Percentiles rank a stretch among this genome's conserved stretches.
Evolutionary conservation across 2,113 vertebrate species (phyloP).

Genomic region (Tylochromis polylepis): DNA sequence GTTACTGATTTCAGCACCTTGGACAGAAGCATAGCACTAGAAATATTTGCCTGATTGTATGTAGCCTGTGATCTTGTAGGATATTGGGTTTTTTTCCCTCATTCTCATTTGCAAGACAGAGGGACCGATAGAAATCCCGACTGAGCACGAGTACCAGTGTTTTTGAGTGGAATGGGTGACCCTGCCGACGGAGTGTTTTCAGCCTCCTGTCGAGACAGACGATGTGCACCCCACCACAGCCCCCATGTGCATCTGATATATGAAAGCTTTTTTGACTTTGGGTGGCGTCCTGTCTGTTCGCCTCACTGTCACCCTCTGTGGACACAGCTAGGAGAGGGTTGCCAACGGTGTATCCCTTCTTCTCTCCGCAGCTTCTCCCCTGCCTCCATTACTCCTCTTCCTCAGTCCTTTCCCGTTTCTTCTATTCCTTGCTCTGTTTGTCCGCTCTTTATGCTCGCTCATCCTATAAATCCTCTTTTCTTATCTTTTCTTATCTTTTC

Average conservation of each 20-base stretch:
- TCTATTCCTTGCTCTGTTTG: background rate
- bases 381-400: background rate
- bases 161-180: conserved; percentile 29
- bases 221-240: background rate
- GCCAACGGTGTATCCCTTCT: conserved; percentile 31
- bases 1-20: conserved; percentile 45
- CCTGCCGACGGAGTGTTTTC: conserved; percentile 32
- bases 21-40: conserved; percentile 30
- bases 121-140: background rate
- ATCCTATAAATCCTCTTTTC: background rate
- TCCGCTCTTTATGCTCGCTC: background rate
- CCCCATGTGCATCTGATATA: conserved; percentile 32
- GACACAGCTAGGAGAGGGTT: conserved; percentile 32
- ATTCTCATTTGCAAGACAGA: background rate
- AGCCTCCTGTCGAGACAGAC: conserved; percentile 11
- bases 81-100: too few relatives aligned
- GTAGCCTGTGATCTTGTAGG: background rate
- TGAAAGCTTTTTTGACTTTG: conserved; percentile 58
- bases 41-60: background rate
- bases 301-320: conserved; percentile 62
- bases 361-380: background rate
- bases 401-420: background rate
- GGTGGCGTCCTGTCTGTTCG: conserved; percentile 62
- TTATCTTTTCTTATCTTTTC: background rate
- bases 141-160: background rate